Base-by-base conservation (phyloP, 2,797 vertebrate genomes). In the Xiphophorus birchmanni region DNA sequence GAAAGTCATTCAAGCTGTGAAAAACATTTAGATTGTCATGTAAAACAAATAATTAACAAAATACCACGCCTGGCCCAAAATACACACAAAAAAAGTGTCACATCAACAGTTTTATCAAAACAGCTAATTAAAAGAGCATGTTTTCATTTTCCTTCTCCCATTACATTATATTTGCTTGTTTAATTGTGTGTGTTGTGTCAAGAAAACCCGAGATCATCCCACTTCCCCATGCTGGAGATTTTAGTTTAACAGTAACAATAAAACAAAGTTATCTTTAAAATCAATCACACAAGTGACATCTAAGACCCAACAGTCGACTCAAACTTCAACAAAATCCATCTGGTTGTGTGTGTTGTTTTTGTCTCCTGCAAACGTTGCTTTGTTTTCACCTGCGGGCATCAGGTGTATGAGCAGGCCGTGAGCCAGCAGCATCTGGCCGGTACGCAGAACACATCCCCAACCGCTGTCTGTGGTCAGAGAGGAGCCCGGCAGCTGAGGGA, bases 401-500 rank as follows among this genome's bases (percentile, higher is more conserved):
- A 96, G 91, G 89, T 98, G 97, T 7, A 96, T 78, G 65, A 97
- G 74, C 5, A 99, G 93, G 12, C 96, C 96, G 87, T 95, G 97
- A 0, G 97, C 97, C 60, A 99, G 92, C 86, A 99, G 92, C 97
- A 98, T 99, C 94, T 99, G 98, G 9, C 96, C 97, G 0, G 96
- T 96, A 23, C 98, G 96, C 6, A 99, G 86, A 90, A 97, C 96
- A 88, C 98, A 99, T 21, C 98, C 97, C 98, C 97, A 99, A 81
- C 98, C 97, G 0, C 97, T 96, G 92, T 99, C 98, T 0, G 96
- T 96, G 83, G 96, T 97, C 85, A 97, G 95, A 26, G 90, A 85
- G 47, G 95, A 93, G 52, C 96, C 96, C 0, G 88, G 85, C 29
- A 98, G 90, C 0, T 86, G 91, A 8, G 93, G 93, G 87, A 98